phyloP scores from a whole-genome alignment of 2,888 invertebrate genomes.

The Ectemnius cavifrons region DNA sequence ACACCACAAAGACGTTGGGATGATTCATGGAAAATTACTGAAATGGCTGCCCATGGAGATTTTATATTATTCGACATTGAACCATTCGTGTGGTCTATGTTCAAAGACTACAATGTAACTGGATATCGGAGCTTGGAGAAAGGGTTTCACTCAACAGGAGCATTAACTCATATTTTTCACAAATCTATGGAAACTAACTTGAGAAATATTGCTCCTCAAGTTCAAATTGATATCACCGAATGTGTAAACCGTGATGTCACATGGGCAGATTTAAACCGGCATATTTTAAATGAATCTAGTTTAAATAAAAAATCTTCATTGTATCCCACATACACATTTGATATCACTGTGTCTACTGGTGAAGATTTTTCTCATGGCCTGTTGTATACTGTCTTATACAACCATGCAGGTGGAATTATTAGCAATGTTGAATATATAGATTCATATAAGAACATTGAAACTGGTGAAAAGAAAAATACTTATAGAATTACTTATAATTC shows the following conservation, averaged over 20 bases:
- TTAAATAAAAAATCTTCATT: conserved; percentile 43
- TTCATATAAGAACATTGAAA: conserved; percentile 65
- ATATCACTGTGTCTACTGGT: conserved; percentile 69
- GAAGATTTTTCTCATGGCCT: conserved; percentile 56
- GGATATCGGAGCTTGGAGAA: conserved; percentile 78
- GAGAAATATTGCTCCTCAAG: conserved; percentile 52
- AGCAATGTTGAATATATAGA: conserved; percentile 68
- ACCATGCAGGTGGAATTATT: conserved; percentile 72
- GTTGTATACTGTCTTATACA: conserved; percentile 69
- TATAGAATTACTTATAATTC: conserved; percentile 75
- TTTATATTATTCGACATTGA: conserved; percentile 76
- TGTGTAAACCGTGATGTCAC: conserved; percentile 19
- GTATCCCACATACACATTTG: conserved; percentile 68
- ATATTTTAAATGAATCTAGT: conserved; percentile 9
- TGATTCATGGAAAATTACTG: conserved; percentile 81
- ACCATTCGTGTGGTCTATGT: conserved; percentile 73
- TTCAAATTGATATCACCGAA: conserved; percentile 43
- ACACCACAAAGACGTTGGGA: conserved; percentile 76
- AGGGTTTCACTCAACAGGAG: conserved; percentile 71
- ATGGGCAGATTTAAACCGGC: conserved; percentile 58
- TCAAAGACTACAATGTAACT: conserved; percentile 77
- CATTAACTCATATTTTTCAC: conserved; percentile 73
- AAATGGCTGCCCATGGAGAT: conserved; percentile 80
- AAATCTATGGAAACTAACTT: conserved; percentile 44
- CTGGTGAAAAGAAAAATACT: conserved; percentile 67